A percentile compares a stretch with the other conserved stretches of the same genome.
phyloP scores from a whole-genome alignment of 1,140 invertebrate genomes.

The Bemisia tabaci region DNA sequence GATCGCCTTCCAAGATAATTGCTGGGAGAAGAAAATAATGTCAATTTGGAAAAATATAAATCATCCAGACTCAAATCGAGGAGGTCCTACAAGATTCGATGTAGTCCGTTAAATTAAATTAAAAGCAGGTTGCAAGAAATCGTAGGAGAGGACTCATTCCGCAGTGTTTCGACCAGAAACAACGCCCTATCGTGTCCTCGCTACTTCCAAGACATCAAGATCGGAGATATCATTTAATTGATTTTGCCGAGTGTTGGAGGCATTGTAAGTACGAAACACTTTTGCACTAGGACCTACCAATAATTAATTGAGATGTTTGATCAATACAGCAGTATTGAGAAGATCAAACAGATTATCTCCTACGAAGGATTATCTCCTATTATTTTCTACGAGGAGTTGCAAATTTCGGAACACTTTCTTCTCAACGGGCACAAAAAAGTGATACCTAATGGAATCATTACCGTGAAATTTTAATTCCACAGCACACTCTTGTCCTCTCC shows the following conservation, averaged over 20 bases:
- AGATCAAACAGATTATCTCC: conserved; percentile 98
- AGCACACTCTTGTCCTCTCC: conserved; percentile 71
- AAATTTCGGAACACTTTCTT: conserved; percentile 98
- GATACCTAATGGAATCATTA: conserved; percentile 89
- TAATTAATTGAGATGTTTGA: conserved; percentile 93
- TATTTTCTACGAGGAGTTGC: conserved; percentile 95
- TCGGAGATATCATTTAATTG: conserved; percentile 89
- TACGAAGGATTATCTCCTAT: no score
- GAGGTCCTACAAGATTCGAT: no score
- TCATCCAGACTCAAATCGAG: no score
- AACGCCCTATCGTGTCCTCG: no score
- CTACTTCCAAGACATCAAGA: conserved; percentile 55
- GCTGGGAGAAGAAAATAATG: no score
- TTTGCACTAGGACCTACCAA: conserved; percentile 99
- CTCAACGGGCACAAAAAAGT: conserved; percentile 94
- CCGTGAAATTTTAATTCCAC: conserved; percentile 99
- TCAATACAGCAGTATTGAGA: conserved; percentile 87
- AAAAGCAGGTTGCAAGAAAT: no score
- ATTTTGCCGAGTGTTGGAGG: conserved; percentile 92
- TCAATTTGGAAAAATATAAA: no score
- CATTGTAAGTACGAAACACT: conserved; percentile 99
- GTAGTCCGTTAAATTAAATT: no score
- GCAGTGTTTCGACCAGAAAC: no score
- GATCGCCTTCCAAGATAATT: no score
- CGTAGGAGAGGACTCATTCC: no score